These are phyloP conservation scores for Stenotaenia linearis DNA, from an alignment of 2,888 invertebrate genomes.

Conservation along the genomic window DNA sequence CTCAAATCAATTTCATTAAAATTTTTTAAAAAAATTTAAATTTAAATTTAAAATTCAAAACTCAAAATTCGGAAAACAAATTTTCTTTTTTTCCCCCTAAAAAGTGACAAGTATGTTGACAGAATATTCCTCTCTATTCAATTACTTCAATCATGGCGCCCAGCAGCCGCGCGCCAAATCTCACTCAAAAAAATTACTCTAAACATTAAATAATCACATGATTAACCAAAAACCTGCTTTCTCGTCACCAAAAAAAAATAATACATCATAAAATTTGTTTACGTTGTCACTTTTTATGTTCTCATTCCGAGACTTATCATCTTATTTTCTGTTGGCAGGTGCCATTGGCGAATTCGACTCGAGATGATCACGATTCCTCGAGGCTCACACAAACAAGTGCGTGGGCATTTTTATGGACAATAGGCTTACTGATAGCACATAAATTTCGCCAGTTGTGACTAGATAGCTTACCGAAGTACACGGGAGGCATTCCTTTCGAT, in stretches of 20 bases:
- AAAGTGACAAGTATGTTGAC: no score
- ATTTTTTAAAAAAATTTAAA: no score
- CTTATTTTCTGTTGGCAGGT: slow-evolving; percentile 6
- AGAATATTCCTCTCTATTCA: background rate
- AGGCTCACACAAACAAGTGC: slow-evolving; percentile 24
- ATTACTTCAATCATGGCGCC: slow-evolving; percentile 14
- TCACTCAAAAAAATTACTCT: background rate
- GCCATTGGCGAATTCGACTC: slow-evolving; percentile 15
- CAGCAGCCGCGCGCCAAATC: background rate
- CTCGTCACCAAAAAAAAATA: background rate
- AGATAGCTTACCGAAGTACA: slow-evolving; percentile 19
- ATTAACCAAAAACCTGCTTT: background rate
- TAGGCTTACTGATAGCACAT: slow-evolving; percentile 29
- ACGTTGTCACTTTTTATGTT: slow-evolving; percentile 2
- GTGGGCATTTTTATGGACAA: slow-evolving; percentile 27
- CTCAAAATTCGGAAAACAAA: no score
- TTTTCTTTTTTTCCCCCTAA: background rate
- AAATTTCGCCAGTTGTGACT: slow-evolving; percentile 21
- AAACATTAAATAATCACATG: background rate
- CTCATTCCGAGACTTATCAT: background rate
- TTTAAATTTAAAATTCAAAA: no score
- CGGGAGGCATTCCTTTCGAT: slow-evolving; percentile 23
- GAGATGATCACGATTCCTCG: slow-evolving; percentile 12
- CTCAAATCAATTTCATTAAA: no score
- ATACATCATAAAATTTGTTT: background rate